These are phyloP conservation scores for Hippopotamus amphibius DNA, from an alignment of 2,113 vertebrate genomes.

Conservation along the genomic window DNA sequence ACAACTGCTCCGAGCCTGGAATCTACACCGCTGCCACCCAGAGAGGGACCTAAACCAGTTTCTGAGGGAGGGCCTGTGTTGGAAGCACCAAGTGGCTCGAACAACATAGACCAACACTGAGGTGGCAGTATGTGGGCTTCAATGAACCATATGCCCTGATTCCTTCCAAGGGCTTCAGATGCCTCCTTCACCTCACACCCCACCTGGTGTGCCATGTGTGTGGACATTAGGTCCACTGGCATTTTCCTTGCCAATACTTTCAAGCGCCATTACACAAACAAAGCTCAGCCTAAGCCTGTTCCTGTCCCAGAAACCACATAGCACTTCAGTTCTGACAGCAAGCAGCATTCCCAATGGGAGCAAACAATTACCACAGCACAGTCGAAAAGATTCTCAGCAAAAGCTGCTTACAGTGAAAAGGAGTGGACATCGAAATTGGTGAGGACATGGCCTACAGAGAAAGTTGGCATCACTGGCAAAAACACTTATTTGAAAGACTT, in stretches of 20 bases:
- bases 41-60: background rate
- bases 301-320: background rate
- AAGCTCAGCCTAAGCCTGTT: slow-evolving; percentile 28
- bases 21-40: background rate
- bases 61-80: background rate
- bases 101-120: background rate
- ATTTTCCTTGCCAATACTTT: slow-evolving; percentile 52
- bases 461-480: background rate
- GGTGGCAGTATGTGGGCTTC: background rate
- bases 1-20: background rate
- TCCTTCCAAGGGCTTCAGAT: background rate
- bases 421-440: background rate
- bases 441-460: background rate
- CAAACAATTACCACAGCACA: background rate
- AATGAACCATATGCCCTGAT: background rate
- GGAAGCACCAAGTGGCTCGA: background rate
- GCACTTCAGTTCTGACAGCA: slow-evolving; percentile 7
- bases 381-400: slow-evolving; percentile 36
- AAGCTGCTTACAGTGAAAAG: background rate
- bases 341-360: background rate
- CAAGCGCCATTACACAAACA: slow-evolving; percentile 41
- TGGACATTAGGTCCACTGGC: background rate
- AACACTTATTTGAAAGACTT: slow-evolving; percentile 16
- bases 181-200: background rate
- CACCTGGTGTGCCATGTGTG: background rate